These are phyloP conservation scores for Trichechus manatus DNA, from an alignment of 2,113 vertebrate species.

Conservation along the genomic window DNA sequence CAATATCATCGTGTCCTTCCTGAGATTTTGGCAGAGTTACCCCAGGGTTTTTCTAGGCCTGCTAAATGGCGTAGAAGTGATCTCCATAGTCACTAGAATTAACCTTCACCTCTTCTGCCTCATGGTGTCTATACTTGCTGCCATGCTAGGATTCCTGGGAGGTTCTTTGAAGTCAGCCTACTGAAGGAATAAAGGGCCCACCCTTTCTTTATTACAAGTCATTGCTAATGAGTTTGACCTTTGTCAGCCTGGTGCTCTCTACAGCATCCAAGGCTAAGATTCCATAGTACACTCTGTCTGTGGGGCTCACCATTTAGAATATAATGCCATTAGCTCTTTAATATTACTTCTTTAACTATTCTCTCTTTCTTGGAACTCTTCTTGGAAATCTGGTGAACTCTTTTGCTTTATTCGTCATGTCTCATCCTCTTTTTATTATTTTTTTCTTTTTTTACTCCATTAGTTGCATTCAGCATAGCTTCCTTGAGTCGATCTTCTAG, in stretches of 20 bases:
- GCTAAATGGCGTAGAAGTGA: not conserved
- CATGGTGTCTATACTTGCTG: not conserved
- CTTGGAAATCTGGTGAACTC: not conserved
- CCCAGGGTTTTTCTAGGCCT: not conserved
- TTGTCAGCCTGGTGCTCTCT: not conserved
- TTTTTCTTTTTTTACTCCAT: not conserved
- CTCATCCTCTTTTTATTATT: not conserved
- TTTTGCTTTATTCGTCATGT: not conserved
- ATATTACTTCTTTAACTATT: not conserved
- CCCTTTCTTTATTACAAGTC: not conserved
- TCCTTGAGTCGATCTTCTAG: conserved; percentile 13
- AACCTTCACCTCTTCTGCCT: not conserved
- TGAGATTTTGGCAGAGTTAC: not conserved
- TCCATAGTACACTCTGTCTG: not conserved
- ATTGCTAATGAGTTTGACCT: not conserved
- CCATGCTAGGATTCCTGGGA: not conserved
- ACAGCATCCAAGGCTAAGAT: not conserved
- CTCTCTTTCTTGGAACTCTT: not conserved
- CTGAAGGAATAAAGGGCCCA: not conserved
- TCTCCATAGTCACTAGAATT: not conserved
- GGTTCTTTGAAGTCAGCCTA: not conserved
- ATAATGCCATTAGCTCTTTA: not conserved
- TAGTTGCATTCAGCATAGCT: not conserved
- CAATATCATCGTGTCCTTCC: not conserved
- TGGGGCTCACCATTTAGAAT: not conserved